Percentiles rank a stretch among this genome's conserved stretches.
Conservation (phyloP, 1,140 invertebrate species). For the Dreissena rostriformis region DNA sequence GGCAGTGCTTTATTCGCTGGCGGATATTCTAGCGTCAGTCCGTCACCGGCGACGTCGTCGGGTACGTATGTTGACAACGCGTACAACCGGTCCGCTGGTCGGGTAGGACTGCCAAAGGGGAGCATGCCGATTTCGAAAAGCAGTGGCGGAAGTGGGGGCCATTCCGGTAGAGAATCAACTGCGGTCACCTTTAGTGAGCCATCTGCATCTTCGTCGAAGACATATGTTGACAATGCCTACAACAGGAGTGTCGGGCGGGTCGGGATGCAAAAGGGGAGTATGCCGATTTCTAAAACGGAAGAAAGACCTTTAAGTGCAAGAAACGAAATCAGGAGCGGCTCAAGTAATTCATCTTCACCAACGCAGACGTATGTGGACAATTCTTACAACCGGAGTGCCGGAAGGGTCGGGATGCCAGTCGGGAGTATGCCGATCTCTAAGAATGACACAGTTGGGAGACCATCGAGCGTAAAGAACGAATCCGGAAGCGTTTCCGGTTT, state of each 20-base stretch:
- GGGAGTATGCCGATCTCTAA: not conserved
- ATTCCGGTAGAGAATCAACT: not conserved
- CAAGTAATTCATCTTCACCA: not conserved
- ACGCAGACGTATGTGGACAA: slow-evolving; percentile 15
- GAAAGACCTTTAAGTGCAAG: not conserved
- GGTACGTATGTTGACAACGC: slow-evolving; percentile 18
- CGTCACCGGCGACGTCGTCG: not conserved
- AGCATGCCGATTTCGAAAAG: slow-evolving; percentile 10
- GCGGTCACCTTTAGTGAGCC: too few relatives aligned
- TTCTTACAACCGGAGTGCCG: slow-evolving; percentile 48
- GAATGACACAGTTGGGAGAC: not conserved
- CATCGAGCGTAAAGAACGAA: not conserved
- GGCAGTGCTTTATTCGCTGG: not conserved
- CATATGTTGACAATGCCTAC: slow-evolving; percentile 65
- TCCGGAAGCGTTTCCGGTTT: too few relatives aligned
- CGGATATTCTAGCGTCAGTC: not conserved
- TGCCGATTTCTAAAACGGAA: slow-evolving; percentile 35
- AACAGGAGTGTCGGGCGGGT: slow-evolving; percentile 60
- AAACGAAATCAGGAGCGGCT: not conserved
- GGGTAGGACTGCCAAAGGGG: slow-evolving; percentile 18
- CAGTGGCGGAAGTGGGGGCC: not conserved
- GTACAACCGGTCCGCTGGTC: not conserved
- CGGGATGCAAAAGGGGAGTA: slow-evolving; percentile 54
- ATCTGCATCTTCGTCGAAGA: slow-evolving; percentile 8
- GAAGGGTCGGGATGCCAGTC: not conserved